phyloP scores from a whole-genome alignment of 2,113 vertebrate species.

The Marcusenius ussheri region DNA sequence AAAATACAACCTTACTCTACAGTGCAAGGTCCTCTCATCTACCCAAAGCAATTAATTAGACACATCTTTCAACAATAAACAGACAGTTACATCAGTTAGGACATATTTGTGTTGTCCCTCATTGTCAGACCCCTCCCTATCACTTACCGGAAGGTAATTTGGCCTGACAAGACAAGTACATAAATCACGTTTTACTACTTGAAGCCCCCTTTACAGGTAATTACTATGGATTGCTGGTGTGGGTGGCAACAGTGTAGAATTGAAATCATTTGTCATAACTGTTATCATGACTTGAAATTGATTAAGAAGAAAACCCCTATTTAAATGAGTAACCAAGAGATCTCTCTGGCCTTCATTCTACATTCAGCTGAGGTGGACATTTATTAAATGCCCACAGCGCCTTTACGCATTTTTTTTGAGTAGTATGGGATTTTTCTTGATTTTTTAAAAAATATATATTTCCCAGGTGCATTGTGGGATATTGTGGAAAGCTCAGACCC shows the following conservation, averaged over 20 bases:
- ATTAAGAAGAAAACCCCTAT: conserved; percentile 37
- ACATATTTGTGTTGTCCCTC: conserved; percentile 5
- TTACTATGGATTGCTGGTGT: conserved; percentile 48
- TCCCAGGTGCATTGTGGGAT: neutral
- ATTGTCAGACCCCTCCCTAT: conserved; percentile 39
- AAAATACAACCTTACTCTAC: neutral
- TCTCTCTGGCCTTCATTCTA: neutral
- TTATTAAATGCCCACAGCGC: neutral
- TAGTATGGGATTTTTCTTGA: neutral
- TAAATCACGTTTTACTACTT: conserved; percentile 57
- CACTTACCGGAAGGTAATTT: conserved; percentile 32
- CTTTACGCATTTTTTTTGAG: neutral
- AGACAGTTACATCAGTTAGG: neutral
- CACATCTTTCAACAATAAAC: neutral
- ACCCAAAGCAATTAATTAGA: neutral
- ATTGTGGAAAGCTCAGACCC: neutral
- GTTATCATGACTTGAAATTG: conserved; percentile 42
- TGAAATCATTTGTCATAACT: conserved; percentile 60
- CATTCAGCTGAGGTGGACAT: conserved; percentile 28
- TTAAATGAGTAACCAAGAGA: conserved; percentile 40
- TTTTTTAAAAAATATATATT: neutral
- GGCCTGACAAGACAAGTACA: conserved; percentile 43
- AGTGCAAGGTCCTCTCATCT: neutral
- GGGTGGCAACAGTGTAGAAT: conserved; percentile 48
- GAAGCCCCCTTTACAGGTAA: conserved; percentile 51